These are phyloP conservation scores for Macrotrachela quadricornifera DNA, from an alignment of 1,140 invertebrate species.

Conservation along the genomic window DNA sequence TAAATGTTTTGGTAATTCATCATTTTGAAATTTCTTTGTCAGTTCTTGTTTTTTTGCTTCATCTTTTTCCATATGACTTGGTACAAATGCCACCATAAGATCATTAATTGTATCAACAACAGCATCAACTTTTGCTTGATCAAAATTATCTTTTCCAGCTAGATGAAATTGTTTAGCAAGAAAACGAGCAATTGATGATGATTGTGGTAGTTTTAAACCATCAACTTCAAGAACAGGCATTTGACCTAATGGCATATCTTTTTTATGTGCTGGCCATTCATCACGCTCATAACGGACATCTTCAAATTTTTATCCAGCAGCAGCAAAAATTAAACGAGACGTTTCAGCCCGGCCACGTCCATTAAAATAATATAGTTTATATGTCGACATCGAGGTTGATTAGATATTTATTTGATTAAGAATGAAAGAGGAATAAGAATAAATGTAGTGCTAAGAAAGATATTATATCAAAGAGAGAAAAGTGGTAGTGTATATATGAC, in stretches of 20 bases:
- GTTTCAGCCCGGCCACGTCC: slow-evolving; percentile 16
- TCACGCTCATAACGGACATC: slow-evolving; percentile 15
- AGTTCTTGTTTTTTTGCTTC: too few species aligned
- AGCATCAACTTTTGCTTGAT: not conserved
- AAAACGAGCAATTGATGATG: not conserved
- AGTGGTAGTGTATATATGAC: too few species aligned
- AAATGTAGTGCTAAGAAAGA: too few species aligned
- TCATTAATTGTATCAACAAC: not conserved
- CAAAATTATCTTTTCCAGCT: not conserved
- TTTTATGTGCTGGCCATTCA: slow-evolving; percentile 13
- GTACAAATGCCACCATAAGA: too few species aligned
- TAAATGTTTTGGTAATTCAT: too few species aligned
- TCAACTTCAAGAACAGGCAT: not conserved
- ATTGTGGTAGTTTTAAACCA: not conserved
- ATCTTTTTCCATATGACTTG: too few species aligned
- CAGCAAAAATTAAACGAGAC: slow-evolving; percentile 15
- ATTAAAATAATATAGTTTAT: slow-evolving; percentile 20
- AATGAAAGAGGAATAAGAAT: too few species aligned
- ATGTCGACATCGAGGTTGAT: slow-evolving; percentile 16
- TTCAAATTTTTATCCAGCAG: slow-evolving; percentile 15
- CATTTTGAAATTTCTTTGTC: too few species aligned
- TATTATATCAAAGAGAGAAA: too few species aligned
- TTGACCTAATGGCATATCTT: not conserved
- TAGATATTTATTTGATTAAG: too few species aligned
- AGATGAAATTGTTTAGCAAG: not conserved